Conservation (phyloP, 2,888 invertebrate species). For the Macaria liturata region DNA sequence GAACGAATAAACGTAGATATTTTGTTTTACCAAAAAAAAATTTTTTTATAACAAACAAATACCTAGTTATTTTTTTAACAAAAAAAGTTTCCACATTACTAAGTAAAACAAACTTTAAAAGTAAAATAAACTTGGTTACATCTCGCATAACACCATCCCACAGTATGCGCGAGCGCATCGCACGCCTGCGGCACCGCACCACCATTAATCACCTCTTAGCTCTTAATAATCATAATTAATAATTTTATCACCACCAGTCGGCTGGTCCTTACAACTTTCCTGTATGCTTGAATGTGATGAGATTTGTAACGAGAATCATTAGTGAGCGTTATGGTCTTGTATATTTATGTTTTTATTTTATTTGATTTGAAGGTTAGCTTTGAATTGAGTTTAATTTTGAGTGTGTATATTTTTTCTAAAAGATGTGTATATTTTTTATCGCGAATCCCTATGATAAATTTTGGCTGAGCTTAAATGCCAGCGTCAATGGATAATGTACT, state of each 20-base stretch:
- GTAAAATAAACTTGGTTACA: not conserved
- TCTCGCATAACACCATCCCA: conserved; percentile 25
- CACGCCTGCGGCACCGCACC: conserved; percentile 47
- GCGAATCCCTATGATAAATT: too few relatives aligned
- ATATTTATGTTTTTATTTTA: conserved; percentile 3
- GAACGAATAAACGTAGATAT: too few relatives aligned
- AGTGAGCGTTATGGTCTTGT: conserved; percentile 3
- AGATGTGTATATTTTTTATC: too few relatives aligned
- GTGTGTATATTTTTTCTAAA: too few relatives aligned
- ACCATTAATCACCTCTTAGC: conserved; percentile 71
- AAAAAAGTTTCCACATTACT: too few relatives aligned
- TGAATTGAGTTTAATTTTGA: too few relatives aligned
- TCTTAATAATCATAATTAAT: conserved; percentile 75
- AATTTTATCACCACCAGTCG: conserved; percentile 67
- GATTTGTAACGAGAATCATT: conserved; percentile 21
- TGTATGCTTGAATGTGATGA: conserved; percentile 13
- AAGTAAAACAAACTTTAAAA: too few relatives aligned
- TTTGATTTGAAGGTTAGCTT: not conserved
- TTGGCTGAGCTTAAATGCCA: too few relatives aligned
- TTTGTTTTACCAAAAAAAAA: too few relatives aligned
- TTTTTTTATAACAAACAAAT: too few relatives aligned
- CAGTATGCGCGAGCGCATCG: not conserved
- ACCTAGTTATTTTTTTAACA: too few relatives aligned
- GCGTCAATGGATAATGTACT: too few relatives aligned
- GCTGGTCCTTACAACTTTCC: conserved; percentile 20